These are phyloP conservation scores for Calameuta idolon DNA, from an alignment of 2,888 invertebrate species.

Conservation along the genomic window DNA sequence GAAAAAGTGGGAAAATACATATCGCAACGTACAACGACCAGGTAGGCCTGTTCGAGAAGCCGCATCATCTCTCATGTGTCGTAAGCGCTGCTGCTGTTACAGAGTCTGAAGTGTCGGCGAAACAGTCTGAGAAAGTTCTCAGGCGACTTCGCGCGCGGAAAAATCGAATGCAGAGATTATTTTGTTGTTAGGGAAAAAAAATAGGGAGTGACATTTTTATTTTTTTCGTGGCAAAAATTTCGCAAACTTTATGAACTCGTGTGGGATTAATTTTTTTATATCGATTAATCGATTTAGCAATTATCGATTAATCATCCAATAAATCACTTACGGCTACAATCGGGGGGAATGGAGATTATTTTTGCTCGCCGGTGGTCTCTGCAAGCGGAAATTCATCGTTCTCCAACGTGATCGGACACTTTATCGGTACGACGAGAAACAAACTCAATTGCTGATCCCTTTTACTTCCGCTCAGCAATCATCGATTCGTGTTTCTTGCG, in stretches of 20 bases:
- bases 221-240: neutral
- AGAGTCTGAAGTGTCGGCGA: neutral
- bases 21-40: neutral
- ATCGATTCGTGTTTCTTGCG: neutral
- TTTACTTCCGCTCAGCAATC: neutral
- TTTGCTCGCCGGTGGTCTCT: neutral
- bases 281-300: neutral
- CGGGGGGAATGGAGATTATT: neutral
- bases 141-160: neutral
- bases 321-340: neutral
- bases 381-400: neutral
- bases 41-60: neutral
- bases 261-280: neutral
- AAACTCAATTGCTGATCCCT: neutral
- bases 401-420: neutral
- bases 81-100: neutral
- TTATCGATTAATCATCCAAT: neutral
- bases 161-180: neutral
- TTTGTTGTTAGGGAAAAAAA: neutral
- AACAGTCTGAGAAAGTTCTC: neutral
- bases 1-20: neutral
- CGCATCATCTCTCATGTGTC: neutral
- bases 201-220: neutral
- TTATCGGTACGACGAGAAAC: neutral
- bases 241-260: neutral